Evolutionary conservation across 2,113 vertebrate genomes (phyloP).

Genomic region (Aegypius monachus): DNA sequence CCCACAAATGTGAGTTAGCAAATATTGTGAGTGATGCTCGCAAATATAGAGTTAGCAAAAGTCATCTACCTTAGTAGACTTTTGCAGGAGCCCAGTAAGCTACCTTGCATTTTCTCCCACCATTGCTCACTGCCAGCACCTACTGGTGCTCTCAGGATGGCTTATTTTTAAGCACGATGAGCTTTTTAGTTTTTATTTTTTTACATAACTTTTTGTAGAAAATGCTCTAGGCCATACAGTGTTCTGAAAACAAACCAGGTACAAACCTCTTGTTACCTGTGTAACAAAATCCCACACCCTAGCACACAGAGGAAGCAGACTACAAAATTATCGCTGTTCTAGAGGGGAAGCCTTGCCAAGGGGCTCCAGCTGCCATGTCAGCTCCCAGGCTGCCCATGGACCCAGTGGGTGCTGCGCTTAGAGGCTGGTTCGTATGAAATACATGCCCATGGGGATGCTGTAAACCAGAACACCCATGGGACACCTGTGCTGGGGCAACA

Average conservation of each 20-base stretch:
- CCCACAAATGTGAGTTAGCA: background rate
- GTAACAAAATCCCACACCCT: background rate
- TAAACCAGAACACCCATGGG: rapidly evolving
- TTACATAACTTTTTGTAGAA: background rate
- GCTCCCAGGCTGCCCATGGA: background rate
- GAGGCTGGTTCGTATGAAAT: rapidly evolving
- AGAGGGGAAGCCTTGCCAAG: rapidly evolving
- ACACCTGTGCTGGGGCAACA: rapidly evolving
- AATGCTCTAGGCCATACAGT: background rate
- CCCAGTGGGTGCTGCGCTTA: rapidly evolving
- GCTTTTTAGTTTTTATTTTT: background rate
- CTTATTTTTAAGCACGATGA: background rate
- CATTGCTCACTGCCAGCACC: rapidly evolving
- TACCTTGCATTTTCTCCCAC: background rate
- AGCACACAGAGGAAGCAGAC: background rate
- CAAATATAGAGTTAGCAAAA: background rate
- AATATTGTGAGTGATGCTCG: too few relatives aligned
- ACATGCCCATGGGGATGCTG: rapidly evolving
- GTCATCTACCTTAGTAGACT: too few relatives aligned
- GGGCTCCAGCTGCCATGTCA: background rate
- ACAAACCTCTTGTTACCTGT: background rate
- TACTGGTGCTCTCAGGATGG: rapidly evolving
- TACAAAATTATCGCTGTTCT: background rate
- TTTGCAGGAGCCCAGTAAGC: background rate
- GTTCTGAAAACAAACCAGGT: background rate